A percentile compares a stretch with the other conserved stretches of the same genome.
phyloP scores from a whole-genome alignment of 2,888 invertebrate species.

The Sinodicranocentrus sp. region DNA sequence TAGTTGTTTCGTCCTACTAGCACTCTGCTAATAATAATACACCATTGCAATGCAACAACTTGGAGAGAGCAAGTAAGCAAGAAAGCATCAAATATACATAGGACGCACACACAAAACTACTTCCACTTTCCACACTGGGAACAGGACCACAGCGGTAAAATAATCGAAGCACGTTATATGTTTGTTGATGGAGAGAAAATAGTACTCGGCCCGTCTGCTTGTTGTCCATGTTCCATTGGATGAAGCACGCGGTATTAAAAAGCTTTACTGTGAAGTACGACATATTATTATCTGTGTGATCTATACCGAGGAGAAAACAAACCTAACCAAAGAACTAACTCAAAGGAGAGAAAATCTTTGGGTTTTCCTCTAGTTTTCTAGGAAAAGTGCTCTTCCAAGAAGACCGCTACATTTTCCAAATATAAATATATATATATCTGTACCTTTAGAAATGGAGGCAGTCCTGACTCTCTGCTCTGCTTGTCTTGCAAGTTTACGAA shows the following conservation, averaged over 20 bases:
- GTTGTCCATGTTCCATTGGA: not conserved
- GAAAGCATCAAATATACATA: not conserved
- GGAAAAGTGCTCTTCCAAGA: too few species aligned
- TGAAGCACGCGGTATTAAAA: too few species aligned
- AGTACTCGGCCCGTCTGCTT: not conserved
- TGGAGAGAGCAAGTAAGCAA: not conserved
- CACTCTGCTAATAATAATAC: slow-evolving; percentile 24
- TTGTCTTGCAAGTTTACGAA: too few species aligned
- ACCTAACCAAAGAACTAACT: too few species aligned
- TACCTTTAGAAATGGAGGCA: too few species aligned
- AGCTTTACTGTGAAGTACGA: not conserved
- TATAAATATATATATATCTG: too few species aligned
- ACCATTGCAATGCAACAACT: not conserved
- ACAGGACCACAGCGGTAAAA: slow-evolving; percentile 1
- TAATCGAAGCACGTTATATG: slow-evolving; percentile 49
- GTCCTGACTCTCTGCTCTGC: too few species aligned
- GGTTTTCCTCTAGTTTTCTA: too few species aligned
- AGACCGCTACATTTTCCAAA: too few species aligned
- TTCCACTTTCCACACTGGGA: not conserved
- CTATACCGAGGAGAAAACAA: too few species aligned
- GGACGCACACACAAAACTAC: slow-evolving; percentile 1
- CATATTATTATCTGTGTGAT: not conserved
- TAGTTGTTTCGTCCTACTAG: too few species aligned
- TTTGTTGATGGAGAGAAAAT: slow-evolving; percentile 38
- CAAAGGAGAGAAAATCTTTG: too few species aligned